Conservation (phyloP, 2,797 vertebrate species). For the Notolabrus celidotus region DNA sequence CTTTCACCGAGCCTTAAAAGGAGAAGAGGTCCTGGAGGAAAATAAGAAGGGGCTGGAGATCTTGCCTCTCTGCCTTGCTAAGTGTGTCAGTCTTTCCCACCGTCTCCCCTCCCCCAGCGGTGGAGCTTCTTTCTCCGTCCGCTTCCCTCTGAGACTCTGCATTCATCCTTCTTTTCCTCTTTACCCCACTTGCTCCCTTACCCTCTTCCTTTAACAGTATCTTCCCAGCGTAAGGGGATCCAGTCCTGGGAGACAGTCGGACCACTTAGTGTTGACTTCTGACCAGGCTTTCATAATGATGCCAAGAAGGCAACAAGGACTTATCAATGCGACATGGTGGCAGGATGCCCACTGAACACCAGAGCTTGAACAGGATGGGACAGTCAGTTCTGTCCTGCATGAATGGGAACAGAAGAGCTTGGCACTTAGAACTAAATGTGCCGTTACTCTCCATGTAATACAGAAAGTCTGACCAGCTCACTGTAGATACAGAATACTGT, state of each 20-base stretch:
- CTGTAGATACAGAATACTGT: background rate
- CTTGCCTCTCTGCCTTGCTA: background rate
- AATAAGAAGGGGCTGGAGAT: constrained; percentile 27
- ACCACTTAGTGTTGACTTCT: constrained; percentile 80
- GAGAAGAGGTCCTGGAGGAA: constrained; percentile 16
- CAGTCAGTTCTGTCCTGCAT: constrained; percentile 54
- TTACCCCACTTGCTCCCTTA: constrained; percentile 14
- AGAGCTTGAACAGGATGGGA: constrained; percentile 53
- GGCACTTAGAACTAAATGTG: constrained; percentile 22
- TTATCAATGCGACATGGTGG: constrained; percentile 71
- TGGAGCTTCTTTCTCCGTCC: constrained; percentile 2
- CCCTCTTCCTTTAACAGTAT: constrained; percentile 55
- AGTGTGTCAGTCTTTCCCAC: background rate
- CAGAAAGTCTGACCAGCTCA: background rate
- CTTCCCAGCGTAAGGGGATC: constrained; percentile 75
- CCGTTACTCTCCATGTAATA: no score
- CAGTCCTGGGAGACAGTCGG: constrained; percentile 71
- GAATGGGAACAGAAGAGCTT: constrained; percentile 12
- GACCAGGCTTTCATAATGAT: constrained; percentile 60
- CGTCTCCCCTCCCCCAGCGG: constrained; percentile 5
- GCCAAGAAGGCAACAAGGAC: constrained; percentile 76
- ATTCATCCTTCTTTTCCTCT: constrained; percentile 41
- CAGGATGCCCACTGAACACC: constrained; percentile 60
- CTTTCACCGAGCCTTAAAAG: constrained; percentile 28
- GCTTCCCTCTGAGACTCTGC: constrained; percentile 8